Evolutionary conservation across 2,888 invertebrate species (phyloP).

Genomic region (Elysia crispata): DNA sequence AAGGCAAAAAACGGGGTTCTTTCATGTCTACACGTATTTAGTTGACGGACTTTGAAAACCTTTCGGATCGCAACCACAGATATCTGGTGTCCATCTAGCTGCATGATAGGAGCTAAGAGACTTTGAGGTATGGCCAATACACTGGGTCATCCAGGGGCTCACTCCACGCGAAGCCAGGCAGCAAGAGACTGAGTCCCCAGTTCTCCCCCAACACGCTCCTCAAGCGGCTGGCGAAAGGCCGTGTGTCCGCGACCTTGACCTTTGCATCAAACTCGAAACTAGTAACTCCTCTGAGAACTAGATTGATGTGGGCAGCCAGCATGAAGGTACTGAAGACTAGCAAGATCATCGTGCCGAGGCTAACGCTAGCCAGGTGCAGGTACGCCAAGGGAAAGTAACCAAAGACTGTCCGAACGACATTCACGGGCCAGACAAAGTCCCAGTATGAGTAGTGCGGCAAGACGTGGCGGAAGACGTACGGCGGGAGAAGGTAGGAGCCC

Average conservation of each 20-base stretch:
- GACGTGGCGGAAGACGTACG: conserved; percentile 52
- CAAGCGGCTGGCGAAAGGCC: conserved; percentile 54
- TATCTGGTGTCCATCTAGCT: too few species aligned
- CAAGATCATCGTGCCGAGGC: conserved; percentile 63
- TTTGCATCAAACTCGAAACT: conserved; percentile 66
- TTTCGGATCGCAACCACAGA: too few species aligned
- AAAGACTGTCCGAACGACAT: conserved; percentile 57
- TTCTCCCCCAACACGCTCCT: conserved; percentile 66
- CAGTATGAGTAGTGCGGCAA: conserved; percentile 48
- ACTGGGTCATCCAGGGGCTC: conserved; percentile 64
- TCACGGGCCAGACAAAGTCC: conserved; percentile 64
- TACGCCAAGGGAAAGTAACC: conserved; percentile 54
- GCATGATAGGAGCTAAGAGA: not conserved
- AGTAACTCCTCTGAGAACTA: conserved; percentile 60
- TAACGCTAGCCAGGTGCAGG: conserved; percentile 55
- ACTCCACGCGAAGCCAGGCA: conserved; percentile 65
- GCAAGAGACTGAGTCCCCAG: conserved; percentile 66
- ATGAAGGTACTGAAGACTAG: conserved; percentile 56
- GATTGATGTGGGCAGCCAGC: conserved; percentile 55
- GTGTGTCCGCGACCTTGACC: conserved; percentile 60
- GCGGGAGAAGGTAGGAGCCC: conserved; percentile 54
- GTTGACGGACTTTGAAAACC: too few species aligned
- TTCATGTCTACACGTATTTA: too few species aligned
- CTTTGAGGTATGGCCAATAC: conserved; percentile 57
- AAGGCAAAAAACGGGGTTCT: not conserved